These are phyloP conservation scores for Genyomyrus donnyi DNA, from an alignment of 2,113 vertebrate genomes.

Conservation along the genomic window DNA sequence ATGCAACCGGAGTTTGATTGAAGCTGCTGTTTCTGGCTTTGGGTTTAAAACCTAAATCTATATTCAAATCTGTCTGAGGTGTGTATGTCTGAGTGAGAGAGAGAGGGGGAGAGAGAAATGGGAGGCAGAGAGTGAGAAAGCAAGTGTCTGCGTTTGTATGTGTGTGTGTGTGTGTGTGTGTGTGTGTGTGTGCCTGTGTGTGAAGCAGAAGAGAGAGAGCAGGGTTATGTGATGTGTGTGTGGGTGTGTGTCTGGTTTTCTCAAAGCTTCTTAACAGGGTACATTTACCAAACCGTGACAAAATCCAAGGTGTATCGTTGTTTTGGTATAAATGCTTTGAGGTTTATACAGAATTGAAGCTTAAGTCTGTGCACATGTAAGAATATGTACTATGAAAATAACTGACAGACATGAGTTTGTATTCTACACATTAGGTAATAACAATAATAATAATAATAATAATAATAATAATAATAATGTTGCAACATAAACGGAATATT, in stretches of 20 bases:
- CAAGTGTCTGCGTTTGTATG: slow-evolving; percentile 26
- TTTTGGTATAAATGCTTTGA: slow-evolving; percentile 64
- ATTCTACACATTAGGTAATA: background rate
- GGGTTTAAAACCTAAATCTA: slow-evolving; percentile 97
- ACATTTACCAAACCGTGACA: slow-evolving; percentile 97
- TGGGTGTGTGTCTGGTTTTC: slow-evolving; percentile 85
- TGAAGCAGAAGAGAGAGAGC: slow-evolving; percentile 60
- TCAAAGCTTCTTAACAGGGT: slow-evolving; percentile 97
- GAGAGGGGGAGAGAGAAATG: slow-evolving; percentile 12
- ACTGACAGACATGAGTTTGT: background rate
- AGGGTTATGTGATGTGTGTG: slow-evolving; percentile 75
- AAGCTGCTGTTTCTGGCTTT: slow-evolving; percentile 48
- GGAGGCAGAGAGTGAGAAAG: background rate
- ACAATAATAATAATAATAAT: background rate
- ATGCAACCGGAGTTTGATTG: slow-evolving; percentile 45
- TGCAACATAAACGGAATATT: background rate
- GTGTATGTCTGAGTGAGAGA: slow-evolving; percentile 78
- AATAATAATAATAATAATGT: background rate
- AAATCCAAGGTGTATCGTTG: slow-evolving; percentile 89
- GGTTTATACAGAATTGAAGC: slow-evolving; percentile 51
- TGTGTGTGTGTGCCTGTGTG: slow-evolving; percentile 18
- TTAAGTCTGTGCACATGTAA: slow-evolving; percentile 58
- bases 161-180: slow-evolving; percentile 21
- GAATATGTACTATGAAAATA: slow-evolving; percentile 42
- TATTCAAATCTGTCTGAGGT: slow-evolving; percentile 96